Evolutionary conservation across 2,888 invertebrate species (phyloP).

Genomic region (Cantharis nigra): DNA sequence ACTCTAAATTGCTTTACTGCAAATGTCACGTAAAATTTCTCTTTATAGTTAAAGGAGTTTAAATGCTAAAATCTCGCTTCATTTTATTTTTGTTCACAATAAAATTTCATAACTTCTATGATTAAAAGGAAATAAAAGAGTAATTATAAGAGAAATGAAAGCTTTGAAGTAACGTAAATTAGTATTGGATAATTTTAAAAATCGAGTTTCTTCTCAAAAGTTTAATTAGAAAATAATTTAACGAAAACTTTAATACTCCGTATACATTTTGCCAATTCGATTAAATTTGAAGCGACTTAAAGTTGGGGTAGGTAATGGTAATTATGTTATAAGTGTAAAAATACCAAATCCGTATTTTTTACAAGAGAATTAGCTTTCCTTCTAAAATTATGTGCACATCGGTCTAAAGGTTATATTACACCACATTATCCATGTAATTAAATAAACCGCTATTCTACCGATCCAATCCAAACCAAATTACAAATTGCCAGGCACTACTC

Average conservation of each 20-base stretch:
- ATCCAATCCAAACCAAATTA: constrained; percentile 40
- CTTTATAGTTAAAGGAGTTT: no score
- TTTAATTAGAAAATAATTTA: background rate
- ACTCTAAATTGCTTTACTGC: no score
- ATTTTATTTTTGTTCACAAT: background rate
- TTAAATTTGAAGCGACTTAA: background rate
- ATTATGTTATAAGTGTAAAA: background rate
- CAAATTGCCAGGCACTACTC: constrained; percentile 34
- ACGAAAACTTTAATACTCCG: background rate
- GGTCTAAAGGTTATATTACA: constrained; percentile 30
- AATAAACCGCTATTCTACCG: constrained; percentile 37
- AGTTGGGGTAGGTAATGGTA: background rate
- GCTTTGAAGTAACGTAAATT: background rate
- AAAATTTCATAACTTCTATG: background rate
- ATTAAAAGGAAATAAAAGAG: background rate
- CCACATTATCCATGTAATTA: constrained; percentile 40
- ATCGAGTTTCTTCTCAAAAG: background rate
- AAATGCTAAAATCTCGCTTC: background rate
- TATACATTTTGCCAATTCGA: background rate
- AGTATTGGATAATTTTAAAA: background rate
- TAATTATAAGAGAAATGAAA: background rate
- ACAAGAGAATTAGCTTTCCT: background rate
- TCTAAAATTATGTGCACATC: constrained; percentile 4
- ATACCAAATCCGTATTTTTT: background rate
- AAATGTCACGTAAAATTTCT: no score